phyloP scores from a whole-genome alignment of 1,140 invertebrate genomes.

The Zophobas morio region DNA sequence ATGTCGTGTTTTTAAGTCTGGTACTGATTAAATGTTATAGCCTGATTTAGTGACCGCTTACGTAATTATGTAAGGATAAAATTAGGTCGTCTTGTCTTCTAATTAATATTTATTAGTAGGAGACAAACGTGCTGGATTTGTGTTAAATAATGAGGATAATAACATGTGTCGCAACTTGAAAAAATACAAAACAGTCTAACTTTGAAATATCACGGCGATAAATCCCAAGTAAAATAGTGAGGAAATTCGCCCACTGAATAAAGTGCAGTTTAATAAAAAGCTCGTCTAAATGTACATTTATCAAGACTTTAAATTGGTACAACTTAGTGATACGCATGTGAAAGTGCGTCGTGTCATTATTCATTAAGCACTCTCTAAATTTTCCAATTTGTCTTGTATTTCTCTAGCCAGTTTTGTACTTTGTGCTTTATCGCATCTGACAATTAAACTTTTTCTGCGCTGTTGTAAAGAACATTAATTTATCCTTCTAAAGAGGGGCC shows the following conservation, averaged over 20 bases:
- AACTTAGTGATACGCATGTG: too few relatives aligned
- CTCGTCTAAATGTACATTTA: conserved; percentile 15
- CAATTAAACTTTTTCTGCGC: conserved; percentile 21
- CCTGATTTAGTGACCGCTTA: conserved; percentile 20
- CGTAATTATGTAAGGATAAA: conserved; percentile 14
- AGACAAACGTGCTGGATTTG: background rate
- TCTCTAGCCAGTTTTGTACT: conserved; percentile 1
- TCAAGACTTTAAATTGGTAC: conserved; percentile 7
- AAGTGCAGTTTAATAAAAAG: conserved; percentile 17
- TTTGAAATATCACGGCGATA: conserved; percentile 24
- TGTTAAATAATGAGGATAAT: background rate
- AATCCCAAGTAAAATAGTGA: conserved; percentile 24
- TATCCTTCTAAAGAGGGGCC: background rate
- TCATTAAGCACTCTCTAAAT: too few relatives aligned
- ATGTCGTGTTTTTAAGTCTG: background rate
- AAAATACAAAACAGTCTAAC: conserved; percentile 9
- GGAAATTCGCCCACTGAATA: background rate
- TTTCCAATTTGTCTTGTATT: conserved; percentile 1
- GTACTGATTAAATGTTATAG: background rate
- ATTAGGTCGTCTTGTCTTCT: conserved; percentile 17
- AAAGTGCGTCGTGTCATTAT: too few relatives aligned
- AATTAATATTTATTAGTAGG: conserved; percentile 34
- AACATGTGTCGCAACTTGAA: conserved; percentile 3
- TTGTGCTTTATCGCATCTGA: conserved; percentile 21
- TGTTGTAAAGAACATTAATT: background rate